Evolutionary conservation across 2,797 vertebrate species (phyloP), one percentile per base, ranked within the genome.

Genomic region (Mycteria americana): DNA sequence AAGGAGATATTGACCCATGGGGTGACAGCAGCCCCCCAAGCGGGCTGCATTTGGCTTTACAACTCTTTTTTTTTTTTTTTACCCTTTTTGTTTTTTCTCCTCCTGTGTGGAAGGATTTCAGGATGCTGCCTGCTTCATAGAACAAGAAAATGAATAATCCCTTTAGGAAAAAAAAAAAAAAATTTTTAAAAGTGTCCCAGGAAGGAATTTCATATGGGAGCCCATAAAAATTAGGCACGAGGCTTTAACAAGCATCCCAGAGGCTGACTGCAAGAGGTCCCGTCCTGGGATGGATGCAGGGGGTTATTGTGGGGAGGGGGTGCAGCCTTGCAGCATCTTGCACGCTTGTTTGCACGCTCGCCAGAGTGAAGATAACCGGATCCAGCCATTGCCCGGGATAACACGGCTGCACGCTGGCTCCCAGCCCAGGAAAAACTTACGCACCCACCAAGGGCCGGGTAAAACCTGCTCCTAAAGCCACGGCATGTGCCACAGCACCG

Each of bases 231-330:
- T 8, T 4, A 74, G 6, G 30, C 39, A 16, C 0, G 9, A 56
- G 39, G 35, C 22, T 84, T 50, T 31, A 37, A 51, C 11, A 3
- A 79, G 53, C 62, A 68, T 43, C 59, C 50, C 18, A 0, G 35
- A 10, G 18, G n/a, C 41, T 28, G 62, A 46, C 0, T 17, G 7
- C 21, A 27, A 46, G 45, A 24, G 33, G 27, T 70, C 37, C 51
- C 9, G 0, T 3, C 28, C 3, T 0, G 28, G n/a, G 27, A 21
- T 0, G 2, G 78, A 18, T 2, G 7, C 19, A 22, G n/a, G 45
- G 75, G 46, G 15, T 14, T 18, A 25, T 3, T 1, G 39, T 1
- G 0, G 25, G 57, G 51, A 60, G 5, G 17, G 72, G 25, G 12
- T 1, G 37, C 70, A 27, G 30, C 77, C 43, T 11, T 2, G 18